A percentile compares a stretch with the other conserved stretches of the same genome.
phyloP scores from a whole-genome alignment of 2,888 invertebrate species.

The Oxyscelio sp. region DNA sequence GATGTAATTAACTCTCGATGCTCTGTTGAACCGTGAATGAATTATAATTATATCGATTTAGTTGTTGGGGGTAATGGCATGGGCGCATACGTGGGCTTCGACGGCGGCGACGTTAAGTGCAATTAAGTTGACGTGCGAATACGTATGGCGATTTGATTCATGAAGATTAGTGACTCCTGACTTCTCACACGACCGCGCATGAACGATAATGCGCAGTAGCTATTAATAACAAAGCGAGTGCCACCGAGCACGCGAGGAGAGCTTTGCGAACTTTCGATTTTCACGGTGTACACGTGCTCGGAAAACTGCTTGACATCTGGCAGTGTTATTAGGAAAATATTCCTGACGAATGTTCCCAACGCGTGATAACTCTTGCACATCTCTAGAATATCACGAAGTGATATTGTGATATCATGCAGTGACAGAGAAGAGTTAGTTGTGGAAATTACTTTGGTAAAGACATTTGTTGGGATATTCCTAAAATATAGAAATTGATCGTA shows the following conservation, averaged over 20 bases:
- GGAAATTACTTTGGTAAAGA: too few species aligned
- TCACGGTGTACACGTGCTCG: slow-evolving; percentile 46
- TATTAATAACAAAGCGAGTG: slow-evolving; percentile 84
- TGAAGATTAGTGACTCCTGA: slow-evolving; percentile 81
- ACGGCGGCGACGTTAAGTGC: slow-evolving; percentile 76
- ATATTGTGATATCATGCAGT: too few species aligned
- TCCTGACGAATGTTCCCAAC: too few species aligned
- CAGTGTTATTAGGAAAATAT: too few species aligned
- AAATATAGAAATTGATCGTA: too few species aligned
- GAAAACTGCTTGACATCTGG: too few species aligned
- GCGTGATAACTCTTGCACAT: too few species aligned
- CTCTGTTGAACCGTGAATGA: slow-evolving; percentile 63
- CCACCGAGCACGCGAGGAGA: slow-evolving; percentile 66
- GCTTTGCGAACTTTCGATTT: slow-evolving; percentile 65
- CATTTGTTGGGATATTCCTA: too few species aligned
- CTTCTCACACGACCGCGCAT: slow-evolving; percentile 81
- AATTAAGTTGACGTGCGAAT: slow-evolving; percentile 78
- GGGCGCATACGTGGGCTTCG: slow-evolving; percentile 70
- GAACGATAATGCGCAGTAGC: slow-evolving; percentile 86
- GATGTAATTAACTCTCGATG: slow-evolving; percentile 53
- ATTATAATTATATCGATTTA: slow-evolving; percentile 64
- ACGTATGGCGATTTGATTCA: slow-evolving; percentile 81
- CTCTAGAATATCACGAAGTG: too few species aligned
- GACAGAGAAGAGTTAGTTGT: too few species aligned
- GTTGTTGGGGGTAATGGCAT: slow-evolving; percentile 50